phyloP scores from a whole-genome alignment of 2,113 vertebrate genomes.

The Nematolebias whitei region DNA sequence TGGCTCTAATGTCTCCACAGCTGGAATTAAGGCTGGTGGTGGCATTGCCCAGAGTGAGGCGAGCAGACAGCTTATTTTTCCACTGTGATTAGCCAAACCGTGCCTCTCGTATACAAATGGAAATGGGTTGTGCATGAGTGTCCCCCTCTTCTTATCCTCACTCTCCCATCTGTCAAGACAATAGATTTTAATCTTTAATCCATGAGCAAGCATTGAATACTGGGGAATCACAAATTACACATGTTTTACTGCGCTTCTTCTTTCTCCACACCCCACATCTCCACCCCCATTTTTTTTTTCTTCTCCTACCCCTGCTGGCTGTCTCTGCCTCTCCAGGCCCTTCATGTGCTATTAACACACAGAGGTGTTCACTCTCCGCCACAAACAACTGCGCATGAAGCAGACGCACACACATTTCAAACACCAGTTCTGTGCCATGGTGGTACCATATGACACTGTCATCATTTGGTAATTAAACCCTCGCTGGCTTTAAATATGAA shows the following conservation, averaged over 20 bases:
- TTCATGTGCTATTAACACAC: constrained; percentile 68
- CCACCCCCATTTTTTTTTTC: constrained; percentile 65
- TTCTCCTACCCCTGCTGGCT: constrained; percentile 71
- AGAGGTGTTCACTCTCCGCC: constrained; percentile 34
- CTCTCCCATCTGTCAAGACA: constrained; percentile 96
- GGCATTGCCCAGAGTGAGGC: constrained; percentile 77
- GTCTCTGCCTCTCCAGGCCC: constrained; percentile 70
- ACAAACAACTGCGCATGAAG: constrained; percentile 43
- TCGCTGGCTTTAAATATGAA: constrained; percentile 95
- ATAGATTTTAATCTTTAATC: constrained; percentile 99
- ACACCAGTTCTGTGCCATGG: constrained; percentile 84
- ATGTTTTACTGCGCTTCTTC: constrained; percentile 97
- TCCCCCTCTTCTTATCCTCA: constrained; percentile 72
- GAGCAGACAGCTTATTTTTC: constrained; percentile 80
- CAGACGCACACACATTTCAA: constrained; percentile 42
- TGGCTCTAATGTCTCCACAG: constrained; percentile 71
- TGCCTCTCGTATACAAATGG: constrained; percentile 94
- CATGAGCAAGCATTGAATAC: constrained; percentile 99
- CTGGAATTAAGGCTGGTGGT: constrained; percentile 74
- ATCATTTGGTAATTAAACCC: constrained; percentile 98
- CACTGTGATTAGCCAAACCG: constrained; percentile 81
- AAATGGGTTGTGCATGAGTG: constrained; percentile 83
- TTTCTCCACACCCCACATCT: constrained; percentile 78
- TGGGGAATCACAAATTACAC: constrained; percentile 99
- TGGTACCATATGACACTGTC: constrained; percentile 95